Evolutionary conservation across 2,113 vertebrate genomes (phyloP).

Genomic region (Daphoenositta chrysoptera): DNA sequence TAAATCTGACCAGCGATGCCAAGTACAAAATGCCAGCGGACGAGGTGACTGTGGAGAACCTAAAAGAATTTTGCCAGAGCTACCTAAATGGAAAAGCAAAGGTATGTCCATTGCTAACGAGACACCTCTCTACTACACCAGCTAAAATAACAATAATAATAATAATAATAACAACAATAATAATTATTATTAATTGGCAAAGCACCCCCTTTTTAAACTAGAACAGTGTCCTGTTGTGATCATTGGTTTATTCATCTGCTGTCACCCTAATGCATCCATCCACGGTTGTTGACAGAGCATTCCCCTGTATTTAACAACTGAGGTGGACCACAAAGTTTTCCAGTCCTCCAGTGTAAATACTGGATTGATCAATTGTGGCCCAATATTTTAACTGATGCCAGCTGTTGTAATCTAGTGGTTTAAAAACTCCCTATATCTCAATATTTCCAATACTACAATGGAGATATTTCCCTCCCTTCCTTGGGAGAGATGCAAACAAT

Average conservation of each 20-base stretch:
- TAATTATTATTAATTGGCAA: too few relatives aligned
- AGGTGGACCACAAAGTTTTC: not conserved
- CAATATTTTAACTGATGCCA: not conserved
- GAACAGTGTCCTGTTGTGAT: not conserved
- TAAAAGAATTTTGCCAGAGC: constrained; percentile 76
- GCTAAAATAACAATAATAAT: not conserved
- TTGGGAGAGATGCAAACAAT: not conserved
- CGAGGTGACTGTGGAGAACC: constrained; percentile 68
- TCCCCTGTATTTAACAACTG: not conserved
- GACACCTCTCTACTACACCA: not conserved
- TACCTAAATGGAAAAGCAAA: constrained; percentile 84
- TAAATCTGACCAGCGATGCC: constrained; percentile 80
- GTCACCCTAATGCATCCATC: not conserved
- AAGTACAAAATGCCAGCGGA: constrained; percentile 88
- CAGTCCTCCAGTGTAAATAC: not conserved
- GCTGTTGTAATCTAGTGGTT: not conserved
- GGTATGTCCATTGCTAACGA: constrained; percentile 59
- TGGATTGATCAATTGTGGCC: not conserved
- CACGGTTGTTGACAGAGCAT: not conserved
- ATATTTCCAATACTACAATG: not conserved
- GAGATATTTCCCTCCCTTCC: not conserved
- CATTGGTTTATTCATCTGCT: not conserved
- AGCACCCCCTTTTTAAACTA: not conserved
- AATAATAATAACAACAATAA: too few relatives aligned
- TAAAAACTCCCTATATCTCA: not conserved